Base-by-base conservation (phyloP, 2,113 vertebrate genomes). In the Oncorhynchus masou region DNA sequence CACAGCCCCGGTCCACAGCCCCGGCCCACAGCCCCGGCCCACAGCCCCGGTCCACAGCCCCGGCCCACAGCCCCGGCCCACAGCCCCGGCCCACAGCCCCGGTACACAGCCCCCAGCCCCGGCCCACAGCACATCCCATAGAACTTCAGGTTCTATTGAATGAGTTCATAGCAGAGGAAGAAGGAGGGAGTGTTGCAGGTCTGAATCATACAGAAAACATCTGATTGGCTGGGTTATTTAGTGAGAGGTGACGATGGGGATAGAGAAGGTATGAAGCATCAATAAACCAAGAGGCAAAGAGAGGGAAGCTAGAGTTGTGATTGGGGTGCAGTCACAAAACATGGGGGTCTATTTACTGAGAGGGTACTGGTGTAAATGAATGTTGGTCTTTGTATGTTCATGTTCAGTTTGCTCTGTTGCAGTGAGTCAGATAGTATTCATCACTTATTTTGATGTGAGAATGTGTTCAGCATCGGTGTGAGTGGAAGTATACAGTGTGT, bases 391-490 rank as follows among this genome's bases (percentile, higher is more conserved):
- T 45, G 9, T 9, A 45, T 45, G 15, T 19, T 5, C 51, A 3
- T 13, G 27, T 1, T 67, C 71, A 29, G 71, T 45, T 76, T 65
- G 71, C 13, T 57, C 68, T 79, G 71, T 29, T 67, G 29, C 19
- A 27, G 76, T 83, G 85, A 90, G 73, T 87, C 83, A 81, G 20
- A 3, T 70, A 62, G 81, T 81, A 85, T 81, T 82, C 31, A 65
- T 22, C 7, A 24, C 27, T 68, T 34, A 34, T 15, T n/a, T 19
- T 20, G 31, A 34, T 39, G 15, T n/a, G 19, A 39, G 15, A 31
- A 8, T 11, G 19, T 31, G 71, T 6, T 39, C 24, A 15, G 31
- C 12, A 49, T 70, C 49, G 9, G 39, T 45, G 39, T 45, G 39
- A 45, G 39, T 45, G 39, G 8, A 45, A 45, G 39, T 45, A 45